A percentile compares a stretch with the other conserved stretches of the same genome.
Conservation (phyloP, 2,113 vertebrate species). For the Phocoena phocoena region DNA sequence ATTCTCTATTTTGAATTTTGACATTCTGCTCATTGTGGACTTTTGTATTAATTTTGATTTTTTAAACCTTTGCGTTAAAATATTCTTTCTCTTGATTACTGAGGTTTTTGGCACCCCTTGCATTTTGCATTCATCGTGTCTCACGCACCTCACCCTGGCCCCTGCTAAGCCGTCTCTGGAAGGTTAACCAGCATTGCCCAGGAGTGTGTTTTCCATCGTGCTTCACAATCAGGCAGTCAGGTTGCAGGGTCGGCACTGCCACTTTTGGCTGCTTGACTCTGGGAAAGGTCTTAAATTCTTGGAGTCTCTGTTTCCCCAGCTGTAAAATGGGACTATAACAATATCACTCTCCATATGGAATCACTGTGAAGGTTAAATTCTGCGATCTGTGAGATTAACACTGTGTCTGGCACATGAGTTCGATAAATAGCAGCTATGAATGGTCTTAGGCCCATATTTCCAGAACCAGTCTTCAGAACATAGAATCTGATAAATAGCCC, state of each 20-base stretch:
- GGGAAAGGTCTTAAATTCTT: not conserved
- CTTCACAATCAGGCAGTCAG: not conserved
- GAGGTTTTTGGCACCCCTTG: not conserved
- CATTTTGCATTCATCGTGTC: not conserved
- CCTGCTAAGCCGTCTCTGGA: not conserved
- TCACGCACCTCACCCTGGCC: not conserved
- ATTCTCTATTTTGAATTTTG: not conserved
- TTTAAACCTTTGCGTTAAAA: not conserved
- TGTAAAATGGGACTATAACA: not conserved
- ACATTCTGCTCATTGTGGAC: not conserved
- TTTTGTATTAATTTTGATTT: not conserved
- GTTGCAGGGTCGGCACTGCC: rapidly evolving
- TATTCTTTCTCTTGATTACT: not conserved
- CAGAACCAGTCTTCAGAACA: not conserved
- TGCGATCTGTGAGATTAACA: not conserved
- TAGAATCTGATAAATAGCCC: not conserved
- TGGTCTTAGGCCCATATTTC: not conserved
- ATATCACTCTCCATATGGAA: not conserved
- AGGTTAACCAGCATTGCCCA: not conserved
- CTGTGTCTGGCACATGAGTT: not conserved
- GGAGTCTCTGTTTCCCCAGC: not conserved
- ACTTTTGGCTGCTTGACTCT: not conserved
- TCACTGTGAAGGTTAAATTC: not conserved
- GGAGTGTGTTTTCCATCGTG: not conserved
- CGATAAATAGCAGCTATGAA: too few relatives aligned